Evolutionary conservation across 2,888 invertebrate genomes (phyloP), one percentile per base, ranked within the genome.

Genomic region (Erynnis tages): DNA sequence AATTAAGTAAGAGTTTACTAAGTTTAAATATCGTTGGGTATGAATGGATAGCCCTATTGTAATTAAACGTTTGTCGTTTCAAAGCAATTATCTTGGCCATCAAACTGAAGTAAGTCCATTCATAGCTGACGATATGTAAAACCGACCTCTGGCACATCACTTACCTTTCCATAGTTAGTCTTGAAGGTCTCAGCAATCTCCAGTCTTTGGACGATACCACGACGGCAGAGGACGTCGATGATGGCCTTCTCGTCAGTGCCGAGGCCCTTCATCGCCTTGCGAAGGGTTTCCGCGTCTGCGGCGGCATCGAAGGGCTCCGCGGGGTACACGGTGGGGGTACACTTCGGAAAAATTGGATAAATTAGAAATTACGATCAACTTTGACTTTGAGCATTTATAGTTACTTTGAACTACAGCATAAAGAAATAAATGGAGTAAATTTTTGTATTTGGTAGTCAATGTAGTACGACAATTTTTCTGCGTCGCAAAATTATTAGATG

Each of bases 181-280:
- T 98, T 98, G 90, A 95, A 99, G 14, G 95, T 94, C 77, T 95
- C 94, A 35, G 96, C 94, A 70, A 99, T 96, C 82, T 97, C 95
- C 63, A 97, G 91, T 56, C 98, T 93, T 82, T 98, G 98, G 2
- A 94, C 94, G 76, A 97, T 97, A 56, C 96, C 96, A 58, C 98
- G 93, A 61, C 94, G 94, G 50, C 96, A 95, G 32, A 98, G 91
- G 4, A 98, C 93, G 71, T 96, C 95, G 68, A 97, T 97, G 78
- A 98, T 96, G 54, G 96, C 93, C 71, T 95, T 95, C 79, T 98
- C 97, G 73, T 98, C 96, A 23, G 97, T 97, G 52, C 97, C 96
- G 68, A 97, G 93, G 50, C 97, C 97, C 79, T 97, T 97, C 97
- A 97, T 97, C 13, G 97, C 97, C 79, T 96, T 96, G 63, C 95